These are phyloP conservation scores for Luidia sarsii DNA, from an alignment of 53 echinoderm and acorn worm species.

Conservation along the genomic window DNA sequence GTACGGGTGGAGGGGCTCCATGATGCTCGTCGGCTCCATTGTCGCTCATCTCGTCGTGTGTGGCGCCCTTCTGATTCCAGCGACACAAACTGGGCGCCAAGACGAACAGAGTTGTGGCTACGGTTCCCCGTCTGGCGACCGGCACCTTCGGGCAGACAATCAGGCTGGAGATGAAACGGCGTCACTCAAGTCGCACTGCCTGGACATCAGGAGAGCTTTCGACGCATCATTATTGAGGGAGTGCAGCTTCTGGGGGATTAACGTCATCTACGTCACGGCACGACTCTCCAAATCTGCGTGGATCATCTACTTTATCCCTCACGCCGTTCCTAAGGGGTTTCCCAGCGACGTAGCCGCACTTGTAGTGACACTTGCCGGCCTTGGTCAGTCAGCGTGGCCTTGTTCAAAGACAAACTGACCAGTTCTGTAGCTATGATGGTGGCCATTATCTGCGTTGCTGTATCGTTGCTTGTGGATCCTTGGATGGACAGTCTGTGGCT, in stretches of 20 bases:
- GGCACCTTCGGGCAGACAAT: too few species aligned
- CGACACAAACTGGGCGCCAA: not conserved
- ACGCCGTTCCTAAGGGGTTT: conserved; percentile 28
- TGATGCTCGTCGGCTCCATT: not conserved
- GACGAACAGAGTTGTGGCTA: too few species aligned
- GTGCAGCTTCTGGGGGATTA: not conserved
- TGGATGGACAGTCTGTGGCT: conserved; percentile 5
- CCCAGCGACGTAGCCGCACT: not conserved
- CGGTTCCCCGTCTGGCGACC: too few species aligned
- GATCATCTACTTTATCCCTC: conserved; percentile 21
- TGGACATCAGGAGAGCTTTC: too few species aligned
- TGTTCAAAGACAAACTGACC: conserved; percentile 15
- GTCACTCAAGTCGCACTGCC: too few species aligned
- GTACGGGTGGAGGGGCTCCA: conserved; percentile 20
- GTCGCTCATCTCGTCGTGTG: conserved; percentile 9
- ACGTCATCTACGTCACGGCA: not conserved
- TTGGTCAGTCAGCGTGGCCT: conserved; percentile 20
- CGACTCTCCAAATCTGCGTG: conserved; percentile 2
- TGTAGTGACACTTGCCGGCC: conserved; percentile 1
- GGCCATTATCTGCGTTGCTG: not conserved
- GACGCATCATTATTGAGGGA: not conserved
- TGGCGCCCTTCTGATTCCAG: too few species aligned
- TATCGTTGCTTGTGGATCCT: not conserved
- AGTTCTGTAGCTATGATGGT: not conserved
- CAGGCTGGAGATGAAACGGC: too few species aligned